phyloP scores from a whole-genome alignment of 2,888 invertebrate species.

The Pseudeuparius sepicola region DNA sequence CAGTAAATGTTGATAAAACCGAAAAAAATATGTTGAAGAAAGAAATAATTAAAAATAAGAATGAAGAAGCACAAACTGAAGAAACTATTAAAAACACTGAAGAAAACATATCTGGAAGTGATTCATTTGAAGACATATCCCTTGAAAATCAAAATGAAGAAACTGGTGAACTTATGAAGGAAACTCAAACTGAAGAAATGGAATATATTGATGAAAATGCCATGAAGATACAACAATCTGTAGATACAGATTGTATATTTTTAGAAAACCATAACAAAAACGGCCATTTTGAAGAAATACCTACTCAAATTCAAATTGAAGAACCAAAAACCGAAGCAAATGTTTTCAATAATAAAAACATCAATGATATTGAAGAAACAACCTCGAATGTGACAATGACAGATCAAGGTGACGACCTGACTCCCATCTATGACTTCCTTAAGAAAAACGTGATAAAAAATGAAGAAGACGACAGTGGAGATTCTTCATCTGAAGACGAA shows the following conservation, averaged over 20 bases:
- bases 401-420: too few relatives aligned
- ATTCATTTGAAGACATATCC: too few relatives aligned
- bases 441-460: too few relatives aligned
- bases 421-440: too few relatives aligned
- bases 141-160: too few relatives aligned
- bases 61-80: background rate
- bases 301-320: background rate
- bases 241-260: too few relatives aligned
- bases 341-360: too few relatives aligned
- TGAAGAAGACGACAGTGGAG: conserved; percentile 2
- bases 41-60: conserved; percentile 3
- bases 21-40: conserved; percentile 3
- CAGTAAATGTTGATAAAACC: too few relatives aligned
- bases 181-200: background rate
- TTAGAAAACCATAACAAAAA: too few relatives aligned
- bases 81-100: too few relatives aligned
- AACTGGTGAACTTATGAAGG: background rate
- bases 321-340: background rate
- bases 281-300: conserved; percentile 1
- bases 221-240: conserved; percentile 6
- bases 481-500: conserved; percentile 3
- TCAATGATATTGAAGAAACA: background rate
- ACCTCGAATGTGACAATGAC: background rate
- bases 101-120: too few relatives aligned
- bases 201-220: conserved; percentile 6